Conservation (phyloP, 2,113 vertebrate species). For the Myanophis thanlyinensis region DNA sequence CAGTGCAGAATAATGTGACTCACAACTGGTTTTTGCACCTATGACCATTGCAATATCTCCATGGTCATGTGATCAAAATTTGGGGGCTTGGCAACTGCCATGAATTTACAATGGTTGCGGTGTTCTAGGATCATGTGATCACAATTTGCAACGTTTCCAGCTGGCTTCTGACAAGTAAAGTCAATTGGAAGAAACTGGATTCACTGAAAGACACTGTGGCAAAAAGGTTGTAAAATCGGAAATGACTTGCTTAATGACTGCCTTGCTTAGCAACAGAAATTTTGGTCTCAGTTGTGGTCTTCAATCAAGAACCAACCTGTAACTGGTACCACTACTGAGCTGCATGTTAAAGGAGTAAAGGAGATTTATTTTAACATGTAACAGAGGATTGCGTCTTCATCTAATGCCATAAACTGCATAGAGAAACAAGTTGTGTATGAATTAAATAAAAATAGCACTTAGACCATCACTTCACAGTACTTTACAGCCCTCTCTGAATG, state of each 20-base stretch:
- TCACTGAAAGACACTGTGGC: background rate
- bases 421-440: background rate
- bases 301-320: background rate
- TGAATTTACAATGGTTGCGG: background rate
- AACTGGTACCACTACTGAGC: background rate
- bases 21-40: background rate
- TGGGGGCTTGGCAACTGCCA: background rate
- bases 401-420: background rate
- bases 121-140: background rate
- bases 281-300: background rate
- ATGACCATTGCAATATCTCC: background rate
- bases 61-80: background rate
- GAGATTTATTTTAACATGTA: background rate
- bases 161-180: background rate
- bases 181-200: background rate
- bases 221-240: background rate
- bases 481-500: no score
- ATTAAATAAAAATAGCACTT: background rate
- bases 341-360: background rate
- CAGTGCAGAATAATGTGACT: background rate
- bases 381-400: background rate
- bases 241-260: background rate
- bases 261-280: background rate
- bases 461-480: no score
- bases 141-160: background rate